phyloP scores from a whole-genome alignment of 1,140 invertebrate genomes.

The Bombus impatiens region DNA sequence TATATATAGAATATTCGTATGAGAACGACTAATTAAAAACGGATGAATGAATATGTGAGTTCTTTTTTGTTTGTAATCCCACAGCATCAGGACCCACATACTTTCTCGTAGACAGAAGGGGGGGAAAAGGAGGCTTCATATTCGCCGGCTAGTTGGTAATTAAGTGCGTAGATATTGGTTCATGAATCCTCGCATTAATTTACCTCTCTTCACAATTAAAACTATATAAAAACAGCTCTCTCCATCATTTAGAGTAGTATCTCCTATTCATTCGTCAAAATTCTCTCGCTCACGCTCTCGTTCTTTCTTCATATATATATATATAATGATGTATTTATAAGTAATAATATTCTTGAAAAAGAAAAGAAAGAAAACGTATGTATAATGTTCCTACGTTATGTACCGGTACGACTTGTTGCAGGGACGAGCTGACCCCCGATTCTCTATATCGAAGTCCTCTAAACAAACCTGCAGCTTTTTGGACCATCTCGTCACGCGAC shows the following conservation, averaged over 20 bases:
- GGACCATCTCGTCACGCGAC: slow-evolving; percentile 70
- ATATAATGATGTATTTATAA: slow-evolving; percentile 80
- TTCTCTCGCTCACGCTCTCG: slow-evolving; percentile 44
- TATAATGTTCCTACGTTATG: slow-evolving; percentile 78
- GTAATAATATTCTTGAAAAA: slow-evolving; percentile 79
- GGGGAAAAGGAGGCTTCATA: slow-evolving; percentile 56
- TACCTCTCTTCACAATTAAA: slow-evolving; percentile 66
- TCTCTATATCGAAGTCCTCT: slow-evolving; percentile 29
- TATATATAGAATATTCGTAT: slow-evolving; percentile 58
- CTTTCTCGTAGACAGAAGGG: slow-evolving; percentile 37
- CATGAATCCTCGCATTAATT: slow-evolving; percentile 61
- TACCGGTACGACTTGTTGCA: slow-evolving; percentile 67
- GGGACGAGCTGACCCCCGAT: slow-evolving; percentile 68
- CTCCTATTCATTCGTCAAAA: slow-evolving; percentile 34
- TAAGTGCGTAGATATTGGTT: slow-evolving; percentile 62
- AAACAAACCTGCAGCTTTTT: slow-evolving; percentile 38
- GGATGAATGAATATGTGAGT: slow-evolving; percentile 61
- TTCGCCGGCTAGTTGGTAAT: slow-evolving; percentile 55
- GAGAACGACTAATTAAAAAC: slow-evolving; percentile 66
- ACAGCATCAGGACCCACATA: slow-evolving; percentile 49
- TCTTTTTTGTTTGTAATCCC: slow-evolving; percentile 55
- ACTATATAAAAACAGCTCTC: slow-evolving; percentile 70
- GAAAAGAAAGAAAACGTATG: slow-evolving; percentile 71
- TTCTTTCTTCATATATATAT: slow-evolving; percentile 66
- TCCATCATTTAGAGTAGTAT: slow-evolving; percentile 52